phyloP scores from a whole-genome alignment of 2,113 vertebrate genomes.

The Garra rufa region DNA sequence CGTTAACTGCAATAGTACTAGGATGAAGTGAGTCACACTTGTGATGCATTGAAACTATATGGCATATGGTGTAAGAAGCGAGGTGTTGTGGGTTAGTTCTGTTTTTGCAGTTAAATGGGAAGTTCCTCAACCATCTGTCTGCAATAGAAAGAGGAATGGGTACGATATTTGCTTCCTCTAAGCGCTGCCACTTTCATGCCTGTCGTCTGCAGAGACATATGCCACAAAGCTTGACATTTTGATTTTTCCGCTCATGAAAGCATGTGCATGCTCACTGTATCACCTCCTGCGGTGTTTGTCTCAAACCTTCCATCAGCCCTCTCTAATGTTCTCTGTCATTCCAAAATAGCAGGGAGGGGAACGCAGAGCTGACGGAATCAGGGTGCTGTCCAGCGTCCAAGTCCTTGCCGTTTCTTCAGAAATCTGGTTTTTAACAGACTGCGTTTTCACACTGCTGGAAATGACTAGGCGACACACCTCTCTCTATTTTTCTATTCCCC shows the following conservation, averaged over 20 bases:
- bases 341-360: constrained; percentile 25
- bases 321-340: constrained; percentile 9
- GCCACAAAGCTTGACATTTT: background rate
- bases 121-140: constrained; percentile 43
- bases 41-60: constrained; percentile 1
- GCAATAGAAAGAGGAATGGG: constrained; percentile 55
- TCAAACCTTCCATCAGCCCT: constrained; percentile 20
- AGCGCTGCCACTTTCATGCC: constrained; percentile 28
- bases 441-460: background rate
- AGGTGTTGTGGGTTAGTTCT: constrained; percentile 23
- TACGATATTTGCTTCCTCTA: constrained; percentile 49
- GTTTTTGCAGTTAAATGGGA: constrained; percentile 35
- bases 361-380: constrained; percentile 41
- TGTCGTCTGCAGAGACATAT: background rate
- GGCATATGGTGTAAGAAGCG: background rate
- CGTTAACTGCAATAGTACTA: background rate
- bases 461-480: background rate
- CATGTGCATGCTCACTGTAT: constrained; percentile 14
- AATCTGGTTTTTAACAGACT: background rate
- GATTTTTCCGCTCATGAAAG: background rate
- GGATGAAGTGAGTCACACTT: background rate
- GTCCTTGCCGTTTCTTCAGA: constrained; percentile 2
- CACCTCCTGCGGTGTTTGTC: constrained; percentile 1
- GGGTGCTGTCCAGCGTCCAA: constrained; percentile 10
- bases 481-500: constrained; percentile 28